Base-by-base conservation (phyloP, 2,888 invertebrate genomes). In the Ophion ellenae region DNA sequence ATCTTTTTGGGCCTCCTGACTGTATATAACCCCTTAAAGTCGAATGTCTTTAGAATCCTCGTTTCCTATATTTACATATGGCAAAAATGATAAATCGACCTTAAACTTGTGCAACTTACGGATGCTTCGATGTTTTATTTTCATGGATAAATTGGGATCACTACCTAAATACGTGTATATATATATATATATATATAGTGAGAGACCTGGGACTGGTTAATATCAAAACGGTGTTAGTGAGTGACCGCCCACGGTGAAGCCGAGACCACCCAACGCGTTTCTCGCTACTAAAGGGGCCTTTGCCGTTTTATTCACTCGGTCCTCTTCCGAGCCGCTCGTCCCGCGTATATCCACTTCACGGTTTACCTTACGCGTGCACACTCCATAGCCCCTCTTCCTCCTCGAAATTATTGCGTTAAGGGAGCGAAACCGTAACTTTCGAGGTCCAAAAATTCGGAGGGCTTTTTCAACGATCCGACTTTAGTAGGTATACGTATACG, bases 161-260 rank as follows among this genome's bases (percentile, higher is more conserved):
- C 9, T 47, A 47, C 47, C 11, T 47, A 47, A 11, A 0, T 47
- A 61, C 61, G 57, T 47, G 64, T 74, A 57, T 11, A 63, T 73
- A 76, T 63, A 64, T 70, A 17, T 24, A 24, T 24, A 24, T 24
- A 24, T 24, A 24, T 24, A 24, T 24, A 24, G 86, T 73, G 81
- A 85, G 78, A 81, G 87, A 86, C 83, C 83, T 86, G 73, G 70
- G 84, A 81, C 86, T 89, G 91, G 90, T 92, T 92, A 92, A 92
- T 92, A 93, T 92, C 90, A 91, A 90, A 90, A 92, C 90, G 91
- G 92, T 93, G 92, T 92, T 92, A 90, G 93, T 92, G 91, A 92
- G 90, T 84, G 93, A 91, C 93, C 93, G 92, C 93, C 93, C 93
- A 93, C 92, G 90, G 89, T 87, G 93, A 91, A 86, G 87, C 82